Base-by-base conservation (phyloP, 35 echinoderm and acorn worm genomes). In the Lytechinus pictus region DNA sequence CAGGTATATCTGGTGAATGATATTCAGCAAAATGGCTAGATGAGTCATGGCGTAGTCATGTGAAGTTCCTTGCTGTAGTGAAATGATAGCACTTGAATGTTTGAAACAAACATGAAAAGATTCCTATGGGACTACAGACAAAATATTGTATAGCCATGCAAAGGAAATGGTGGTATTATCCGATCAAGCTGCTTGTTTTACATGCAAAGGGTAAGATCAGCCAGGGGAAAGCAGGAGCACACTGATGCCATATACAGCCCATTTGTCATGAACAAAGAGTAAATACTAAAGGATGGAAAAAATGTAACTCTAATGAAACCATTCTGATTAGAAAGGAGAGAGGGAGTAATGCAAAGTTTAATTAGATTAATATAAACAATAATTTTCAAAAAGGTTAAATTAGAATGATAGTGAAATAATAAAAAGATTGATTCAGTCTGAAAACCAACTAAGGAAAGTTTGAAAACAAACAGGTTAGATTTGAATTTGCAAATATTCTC, bases 241-340 rank as follows among this genome's bases (percentile, higher is more conserved):
- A 91, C 28, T 91, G 89, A 91, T 53, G 44, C 54, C 28, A 52
- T 8, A 53, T 14, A 52, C 54, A 52, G 33, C 89, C 89, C 33
- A 91, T 91, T 27, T 91, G 54, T 53, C 89, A 91, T 91, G 89
- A 53, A 16, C 21, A 91, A 53, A 53, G 89, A 51, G 44, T 54
- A 91, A 52, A 52, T 91, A 54, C 21, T 6, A 91, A 14, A 91
- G 44, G 54, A 52, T 14, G 13, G n/a, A 53, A 91, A 52, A 51
- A 44, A 44, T 11, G 66, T 5, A 79, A 79, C 24, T 79, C 66
- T 79, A 79, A 24, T 79, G 66, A 79, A 79, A 79, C 7, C 66
- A 79, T 79, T 79, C 66, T 7, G 16, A 79, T 79, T 79, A 79
- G 12, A 58, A 58, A 79, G 19, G 8, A 24, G 66, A 79, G 66